Conservation (phyloP, 1,140 invertebrate species). For the Cherax destructor region DNA sequence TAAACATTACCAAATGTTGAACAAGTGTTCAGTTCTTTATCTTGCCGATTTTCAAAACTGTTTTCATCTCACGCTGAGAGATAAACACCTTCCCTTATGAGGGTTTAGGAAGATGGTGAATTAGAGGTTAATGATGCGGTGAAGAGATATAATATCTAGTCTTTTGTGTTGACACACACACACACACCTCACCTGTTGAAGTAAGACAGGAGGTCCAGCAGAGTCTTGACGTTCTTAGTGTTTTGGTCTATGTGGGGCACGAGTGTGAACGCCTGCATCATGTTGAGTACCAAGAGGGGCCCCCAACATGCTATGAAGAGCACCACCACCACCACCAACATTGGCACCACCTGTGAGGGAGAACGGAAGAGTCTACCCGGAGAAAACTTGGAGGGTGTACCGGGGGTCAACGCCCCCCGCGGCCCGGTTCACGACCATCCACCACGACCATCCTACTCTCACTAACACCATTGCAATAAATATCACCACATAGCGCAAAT, state of each 20-base stretch:
- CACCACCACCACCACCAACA: slow-evolving; percentile 59
- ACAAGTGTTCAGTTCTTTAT: too few relatives aligned
- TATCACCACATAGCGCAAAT: neutral
- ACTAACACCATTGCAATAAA: neutral
- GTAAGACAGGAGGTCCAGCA: slow-evolving; percentile 45
- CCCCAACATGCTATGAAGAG: slow-evolving; percentile 50
- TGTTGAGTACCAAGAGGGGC: slow-evolving; percentile 34
- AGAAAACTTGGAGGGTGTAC: too few relatives aligned
- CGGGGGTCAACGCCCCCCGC: too few relatives aligned
- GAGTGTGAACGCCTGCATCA: slow-evolving; percentile 36
- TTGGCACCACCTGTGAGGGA: slow-evolving; percentile 34
- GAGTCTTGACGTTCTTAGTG: slow-evolving; percentile 26
- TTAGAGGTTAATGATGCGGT: too few relatives aligned
- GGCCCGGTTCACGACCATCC: neutral
- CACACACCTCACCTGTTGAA: slow-evolving; percentile 41
- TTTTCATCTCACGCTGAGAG: too few relatives aligned
- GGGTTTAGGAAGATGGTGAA: too few relatives aligned
- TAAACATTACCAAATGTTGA: too few relatives aligned
- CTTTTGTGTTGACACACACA: too few relatives aligned
- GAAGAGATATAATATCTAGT: too few relatives aligned
- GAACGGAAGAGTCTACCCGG: neutral
- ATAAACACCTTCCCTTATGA: too few relatives aligned
- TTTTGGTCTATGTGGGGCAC: slow-evolving; percentile 3
- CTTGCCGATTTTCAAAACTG: too few relatives aligned
- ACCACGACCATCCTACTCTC: neutral